Evolutionary conservation across 2,113 vertebrate genomes (phyloP).

Genomic region (Rhynchopsitta pachyrhyncha): DNA sequence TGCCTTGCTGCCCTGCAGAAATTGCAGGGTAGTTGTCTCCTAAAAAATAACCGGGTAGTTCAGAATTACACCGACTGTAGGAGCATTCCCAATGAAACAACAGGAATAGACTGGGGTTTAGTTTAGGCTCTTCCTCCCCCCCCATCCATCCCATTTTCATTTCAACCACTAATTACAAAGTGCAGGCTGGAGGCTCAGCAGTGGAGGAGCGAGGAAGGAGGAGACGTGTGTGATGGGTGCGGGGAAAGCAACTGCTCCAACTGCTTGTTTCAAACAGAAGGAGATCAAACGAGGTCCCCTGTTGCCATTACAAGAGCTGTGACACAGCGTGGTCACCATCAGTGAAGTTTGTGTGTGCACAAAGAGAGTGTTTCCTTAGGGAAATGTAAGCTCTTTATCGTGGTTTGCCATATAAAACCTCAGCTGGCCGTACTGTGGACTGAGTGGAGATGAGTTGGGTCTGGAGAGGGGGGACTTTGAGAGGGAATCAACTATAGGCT

Average conservation of each 20-base stretch:
- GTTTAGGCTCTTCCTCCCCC: not conserved
- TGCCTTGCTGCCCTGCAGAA: not conserved
- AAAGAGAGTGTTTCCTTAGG: not conserved
- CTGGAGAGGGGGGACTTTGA: not conserved
- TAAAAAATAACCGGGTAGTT: not conserved
- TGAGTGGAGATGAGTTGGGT: not conserved
- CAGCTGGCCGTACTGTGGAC: not conserved
- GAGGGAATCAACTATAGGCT: not conserved
- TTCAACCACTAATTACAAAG: conserved; percentile 61
- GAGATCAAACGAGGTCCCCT: conserved; percentile 1
- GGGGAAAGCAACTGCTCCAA: not conserved
- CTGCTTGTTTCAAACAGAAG: not conserved
- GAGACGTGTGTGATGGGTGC: not conserved
- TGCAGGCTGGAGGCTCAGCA: conserved; percentile 2
- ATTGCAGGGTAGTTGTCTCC: not conserved
- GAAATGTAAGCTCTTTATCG: not conserved
- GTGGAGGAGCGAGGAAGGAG: conserved; percentile 26
- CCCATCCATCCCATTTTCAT: not conserved
- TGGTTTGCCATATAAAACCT: not conserved
- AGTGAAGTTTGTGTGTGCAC: fast-evolving
- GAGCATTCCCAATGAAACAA: not conserved
- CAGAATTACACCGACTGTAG: not conserved
- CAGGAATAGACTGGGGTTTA: conserved; percentile 30
- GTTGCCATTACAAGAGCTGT: not conserved
- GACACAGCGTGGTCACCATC: not conserved